A percentile compares a stretch with the other conserved stretches of the same genome.
Conservation (phyloP, 2,888 invertebrate genomes). For the Dione juno region DNA sequence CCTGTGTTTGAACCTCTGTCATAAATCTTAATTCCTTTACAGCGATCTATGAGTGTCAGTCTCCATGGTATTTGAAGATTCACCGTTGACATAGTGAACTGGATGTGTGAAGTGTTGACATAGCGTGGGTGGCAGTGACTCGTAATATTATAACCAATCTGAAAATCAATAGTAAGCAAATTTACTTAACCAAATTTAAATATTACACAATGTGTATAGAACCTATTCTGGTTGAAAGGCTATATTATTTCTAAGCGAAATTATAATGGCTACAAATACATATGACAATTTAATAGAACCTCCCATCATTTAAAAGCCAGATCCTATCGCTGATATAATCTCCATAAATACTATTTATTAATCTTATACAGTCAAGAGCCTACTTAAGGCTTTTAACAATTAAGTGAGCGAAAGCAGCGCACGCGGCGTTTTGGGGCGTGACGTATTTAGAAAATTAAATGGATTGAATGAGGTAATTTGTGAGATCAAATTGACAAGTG, state of each 20-base stretch:
- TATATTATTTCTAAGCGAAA: no score
- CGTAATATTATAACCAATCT: constrained; percentile 6
- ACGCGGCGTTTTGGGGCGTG: constrained; percentile 41
- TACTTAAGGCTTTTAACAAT: constrained; percentile 40
- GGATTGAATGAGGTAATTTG: constrained; percentile 24
- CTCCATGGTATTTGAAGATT: constrained; percentile 55
- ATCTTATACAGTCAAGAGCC: constrained; percentile 25
- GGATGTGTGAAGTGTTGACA: constrained; percentile 61
- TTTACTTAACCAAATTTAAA: no score
- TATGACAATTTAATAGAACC: no score
- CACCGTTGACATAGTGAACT: constrained; percentile 73
- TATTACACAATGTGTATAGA: no score
- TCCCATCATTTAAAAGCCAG: no score
- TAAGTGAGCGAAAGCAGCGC: constrained; percentile 43
- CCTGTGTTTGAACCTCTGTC: constrained; percentile 11
- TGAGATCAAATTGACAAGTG: constrained; percentile 7
- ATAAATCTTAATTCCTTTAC: constrained; percentile 46
- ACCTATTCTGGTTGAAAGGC: no score
- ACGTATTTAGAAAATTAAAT: constrained; percentile 37
- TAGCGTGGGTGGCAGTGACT: constrained; percentile 56
- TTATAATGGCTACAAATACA: no score
- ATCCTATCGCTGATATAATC: not conserved
- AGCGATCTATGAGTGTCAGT: constrained; percentile 43
- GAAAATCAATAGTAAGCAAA: not conserved
- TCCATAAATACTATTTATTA: not conserved